These are phyloP conservation scores for Salmo trutta DNA, from an alignment of 2,797 vertebrate genomes.

Conservation along the genomic window DNA sequence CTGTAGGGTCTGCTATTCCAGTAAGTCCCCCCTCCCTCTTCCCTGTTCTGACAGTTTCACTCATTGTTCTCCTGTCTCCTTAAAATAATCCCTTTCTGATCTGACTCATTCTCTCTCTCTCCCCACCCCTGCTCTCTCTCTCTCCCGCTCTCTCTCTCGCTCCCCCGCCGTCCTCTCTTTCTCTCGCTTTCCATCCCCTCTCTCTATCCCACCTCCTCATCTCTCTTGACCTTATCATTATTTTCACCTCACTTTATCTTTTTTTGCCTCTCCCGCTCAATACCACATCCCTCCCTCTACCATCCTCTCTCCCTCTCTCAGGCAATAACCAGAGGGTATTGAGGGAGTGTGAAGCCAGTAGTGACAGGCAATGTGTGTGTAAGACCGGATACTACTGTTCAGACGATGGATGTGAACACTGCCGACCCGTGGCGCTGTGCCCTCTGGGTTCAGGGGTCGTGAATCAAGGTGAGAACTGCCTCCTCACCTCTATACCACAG, in stretches of 20 bases:
- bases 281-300: too few relatives aligned
- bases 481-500: not conserved
- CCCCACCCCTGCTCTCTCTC: not conserved
- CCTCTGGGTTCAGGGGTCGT: constrained; percentile 46
- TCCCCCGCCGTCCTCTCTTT: not conserved
- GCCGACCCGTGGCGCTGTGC: not conserved
- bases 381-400: constrained; percentile 45
- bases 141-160: too few relatives aligned
- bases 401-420: constrained; percentile 23
- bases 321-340: not conserved
- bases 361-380: constrained; percentile 62
- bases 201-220: not conserved
- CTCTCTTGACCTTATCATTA: too few relatives aligned
- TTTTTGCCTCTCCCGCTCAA: too few relatives aligned
- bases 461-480: constrained; percentile 48
- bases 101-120: not conserved
- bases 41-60: not conserved
- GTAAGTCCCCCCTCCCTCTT: constrained; percentile 10
- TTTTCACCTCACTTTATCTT: too few relatives aligned
- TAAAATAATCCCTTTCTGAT: not conserved
- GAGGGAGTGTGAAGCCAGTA: constrained; percentile 18
- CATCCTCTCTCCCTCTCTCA: constrained; percentile 29
- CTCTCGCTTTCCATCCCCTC: not conserved
- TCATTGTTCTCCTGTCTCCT: not conserved
- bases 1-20: constrained; percentile 14